These are phyloP conservation scores for Heliothis peltigera DNA, from an alignment of 2,888 invertebrate genomes.

Conservation along the genomic window DNA sequence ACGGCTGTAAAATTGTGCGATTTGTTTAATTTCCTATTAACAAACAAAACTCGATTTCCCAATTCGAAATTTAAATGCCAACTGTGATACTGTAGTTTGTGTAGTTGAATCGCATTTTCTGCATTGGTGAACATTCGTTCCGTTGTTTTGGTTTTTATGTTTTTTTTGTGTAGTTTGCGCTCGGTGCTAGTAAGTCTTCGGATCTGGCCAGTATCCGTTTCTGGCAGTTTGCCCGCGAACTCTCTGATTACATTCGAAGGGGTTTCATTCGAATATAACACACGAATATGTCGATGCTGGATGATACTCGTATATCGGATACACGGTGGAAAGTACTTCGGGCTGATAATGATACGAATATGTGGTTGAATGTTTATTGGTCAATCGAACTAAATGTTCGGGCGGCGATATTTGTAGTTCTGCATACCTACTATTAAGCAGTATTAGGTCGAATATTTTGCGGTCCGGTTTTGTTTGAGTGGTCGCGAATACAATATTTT, in stretches of 20 bases:
- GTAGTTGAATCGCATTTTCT: slow-evolving; percentile 40
- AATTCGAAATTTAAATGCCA: slow-evolving; percentile 17
- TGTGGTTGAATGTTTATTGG: slow-evolving; percentile 37
- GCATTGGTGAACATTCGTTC: slow-evolving; percentile 35
- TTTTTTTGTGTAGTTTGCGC: slow-evolving; percentile 42
- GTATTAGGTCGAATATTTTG: slow-evolving; percentile 26
- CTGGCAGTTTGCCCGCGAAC: slow-evolving; percentile 66
- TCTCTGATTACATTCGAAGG: slow-evolving; percentile 69
- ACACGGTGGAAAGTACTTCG: slow-evolving; percentile 6
- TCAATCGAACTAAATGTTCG: slow-evolving; percentile 43
- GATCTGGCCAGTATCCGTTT: slow-evolving; percentile 51
- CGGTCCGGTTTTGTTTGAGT: slow-evolving; percentile 21
- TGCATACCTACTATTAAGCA: not conserved
- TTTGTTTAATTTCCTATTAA: not conserved
- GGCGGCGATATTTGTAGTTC: slow-evolving; percentile 37
- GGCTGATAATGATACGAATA: slow-evolving; percentile 25
- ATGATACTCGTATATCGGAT: slow-evolving; percentile 55
- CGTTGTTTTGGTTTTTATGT: slow-evolving; percentile 44
- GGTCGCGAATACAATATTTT: too few species aligned
- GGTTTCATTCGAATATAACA: slow-evolving; percentile 65
- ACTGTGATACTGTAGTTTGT: slow-evolving; percentile 16
- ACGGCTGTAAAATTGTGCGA: not conserved
- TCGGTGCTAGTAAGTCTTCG: slow-evolving; percentile 62
- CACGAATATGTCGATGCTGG: slow-evolving; percentile 45
- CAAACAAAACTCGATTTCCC: slow-evolving; percentile 19